These are phyloP conservation scores for Philopotamus ludificatus DNA, from an alignment of 1,140 invertebrate genomes.

Conservation along the genomic window DNA sequence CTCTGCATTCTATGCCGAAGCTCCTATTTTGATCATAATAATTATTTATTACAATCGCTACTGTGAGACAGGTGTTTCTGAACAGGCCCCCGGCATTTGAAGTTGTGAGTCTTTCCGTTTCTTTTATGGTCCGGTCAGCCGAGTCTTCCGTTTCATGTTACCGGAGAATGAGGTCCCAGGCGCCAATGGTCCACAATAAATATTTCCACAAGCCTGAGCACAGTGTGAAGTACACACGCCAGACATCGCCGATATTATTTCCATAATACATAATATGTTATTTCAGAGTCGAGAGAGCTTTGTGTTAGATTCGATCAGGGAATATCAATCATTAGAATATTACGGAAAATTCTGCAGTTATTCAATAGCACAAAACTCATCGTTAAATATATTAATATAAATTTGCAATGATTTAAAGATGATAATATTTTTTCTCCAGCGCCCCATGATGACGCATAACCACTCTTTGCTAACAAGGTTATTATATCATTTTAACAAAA, in stretches of 20 bases:
- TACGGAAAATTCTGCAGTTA: not conserved
- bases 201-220: conserved; percentile 16
- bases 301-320: not conserved
- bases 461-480: not conserved
- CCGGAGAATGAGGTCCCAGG: not conserved
- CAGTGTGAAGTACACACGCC: conserved; percentile 15
- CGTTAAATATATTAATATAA: not conserved
- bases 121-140: conserved; percentile 15
- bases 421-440: not conserved
- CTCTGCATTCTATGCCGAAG: no score
- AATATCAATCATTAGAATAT: not conserved
- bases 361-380: not conserved
- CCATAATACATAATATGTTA: conserved; percentile 11
- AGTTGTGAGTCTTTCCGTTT: not conserved
- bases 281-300: not conserved
- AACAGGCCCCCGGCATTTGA: no score
- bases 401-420: not conserved
- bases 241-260: conserved; percentile 21
- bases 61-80: no score
- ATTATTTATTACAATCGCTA: no score
- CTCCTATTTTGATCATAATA: no score
- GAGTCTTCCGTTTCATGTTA: conserved; percentile 15
- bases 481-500: not conserved
- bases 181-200: conserved; percentile 22
- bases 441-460: not conserved